phyloP scores from a whole-genome alignment of 2,888 invertebrate genomes.

The Nasonia oneida region DNA sequence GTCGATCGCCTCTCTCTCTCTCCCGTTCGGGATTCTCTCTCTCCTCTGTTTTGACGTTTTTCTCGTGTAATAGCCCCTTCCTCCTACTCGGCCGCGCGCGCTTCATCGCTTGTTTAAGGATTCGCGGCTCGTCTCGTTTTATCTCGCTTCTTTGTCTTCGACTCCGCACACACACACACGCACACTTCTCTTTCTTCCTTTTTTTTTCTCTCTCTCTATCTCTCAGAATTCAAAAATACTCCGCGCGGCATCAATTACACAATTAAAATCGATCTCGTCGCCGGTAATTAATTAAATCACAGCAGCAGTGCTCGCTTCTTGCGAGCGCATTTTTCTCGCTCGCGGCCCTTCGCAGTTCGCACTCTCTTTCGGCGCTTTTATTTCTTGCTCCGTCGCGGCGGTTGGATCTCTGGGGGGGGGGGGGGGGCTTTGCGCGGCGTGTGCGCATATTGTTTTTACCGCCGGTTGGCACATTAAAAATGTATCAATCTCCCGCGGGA shows the following conservation, averaged over 20 bases:
- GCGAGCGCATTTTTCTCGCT: slow-evolving; percentile 5
- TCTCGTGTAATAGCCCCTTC: slow-evolving; percentile 55
- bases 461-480: slow-evolving; percentile 69
- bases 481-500: slow-evolving; percentile 71
- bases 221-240: background rate
- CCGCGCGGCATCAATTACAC: background rate
- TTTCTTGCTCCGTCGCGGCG: slow-evolving; percentile 24
- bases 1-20: background rate
- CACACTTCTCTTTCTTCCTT: too few relatives aligned
- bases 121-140: slow-evolving; percentile 6
- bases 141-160: slow-evolving; percentile 13
- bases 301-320: background rate
- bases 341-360: background rate
- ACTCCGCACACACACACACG: too few relatives aligned
- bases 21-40: background rate
- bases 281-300: background rate
- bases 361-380: slow-evolving; percentile 24
- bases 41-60: slow-evolving; percentile 54
- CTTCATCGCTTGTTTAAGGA: slow-evolving; percentile 5
- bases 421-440: background rate
- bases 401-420: slow-evolving; percentile 34
- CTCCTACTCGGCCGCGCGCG: background rate
- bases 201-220: too few relatives aligned
- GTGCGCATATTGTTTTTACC: slow-evolving; percentile 54
- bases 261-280: background rate